Percentiles rank a stretch among this genome's conserved stretches.
Conservation (phyloP, 2,888 invertebrate genomes). For the Allygus modestus region DNA sequence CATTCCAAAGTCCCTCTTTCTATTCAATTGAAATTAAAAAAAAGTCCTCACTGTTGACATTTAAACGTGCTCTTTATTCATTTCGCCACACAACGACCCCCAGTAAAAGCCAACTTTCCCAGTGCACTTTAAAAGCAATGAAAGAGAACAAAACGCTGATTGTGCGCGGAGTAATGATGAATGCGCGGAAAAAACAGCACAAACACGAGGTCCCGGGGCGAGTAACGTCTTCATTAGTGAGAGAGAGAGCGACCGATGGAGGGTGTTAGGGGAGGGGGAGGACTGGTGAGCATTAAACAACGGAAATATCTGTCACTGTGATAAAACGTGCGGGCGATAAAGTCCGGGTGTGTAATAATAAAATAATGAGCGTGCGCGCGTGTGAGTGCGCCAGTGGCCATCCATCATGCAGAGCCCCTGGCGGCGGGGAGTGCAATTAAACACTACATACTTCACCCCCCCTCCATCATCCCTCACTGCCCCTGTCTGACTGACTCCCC, state of each 20-base stretch:
- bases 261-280: neutral
- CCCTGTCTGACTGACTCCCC: too few relatives aligned
- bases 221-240: constrained; percentile 13
- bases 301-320: constrained; percentile 41
- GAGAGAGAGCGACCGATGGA: neutral
- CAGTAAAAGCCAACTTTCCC: neutral
- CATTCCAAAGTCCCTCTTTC: too few relatives aligned
- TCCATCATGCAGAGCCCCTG: constrained; percentile 23
- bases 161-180: neutral
- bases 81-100: neutral
- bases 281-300: constrained; percentile 22
- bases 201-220: neutral
- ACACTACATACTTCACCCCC: constrained; percentile 8
- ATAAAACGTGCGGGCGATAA: constrained; percentile 29
- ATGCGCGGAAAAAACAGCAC: neutral
- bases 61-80: too few relatives aligned
- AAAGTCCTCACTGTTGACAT: too few relatives aligned
- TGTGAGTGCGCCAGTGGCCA: neutral
- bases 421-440: constrained; percentile 20
- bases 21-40: too few relatives aligned
- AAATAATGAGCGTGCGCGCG: neutral
- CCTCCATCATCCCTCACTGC: neutral
- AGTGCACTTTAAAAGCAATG: constrained; percentile 12
- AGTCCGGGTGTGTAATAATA: constrained; percentile 14
- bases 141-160: constrained; percentile 20